A percentile compares a stretch with the other conserved stretches of the same genome.
Evolutionary conservation across 2,113 vertebrate genomes (phyloP).

Genomic region (Okapia johnstoni): DNA sequence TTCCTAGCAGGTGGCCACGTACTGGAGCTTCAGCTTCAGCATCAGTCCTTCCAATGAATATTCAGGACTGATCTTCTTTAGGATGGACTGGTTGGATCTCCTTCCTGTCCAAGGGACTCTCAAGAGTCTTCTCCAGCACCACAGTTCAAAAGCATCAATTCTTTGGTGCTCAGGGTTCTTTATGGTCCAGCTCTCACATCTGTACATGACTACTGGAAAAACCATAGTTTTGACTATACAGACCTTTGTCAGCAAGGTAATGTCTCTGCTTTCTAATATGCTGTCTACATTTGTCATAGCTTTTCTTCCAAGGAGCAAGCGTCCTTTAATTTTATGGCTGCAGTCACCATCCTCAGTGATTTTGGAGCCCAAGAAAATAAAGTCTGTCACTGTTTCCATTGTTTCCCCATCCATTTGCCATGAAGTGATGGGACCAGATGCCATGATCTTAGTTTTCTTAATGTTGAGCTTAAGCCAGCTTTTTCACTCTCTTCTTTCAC

Average conservation of each 20-base stretch:
- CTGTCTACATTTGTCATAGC: background rate
- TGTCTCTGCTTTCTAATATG: background rate
- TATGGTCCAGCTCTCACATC: background rate
- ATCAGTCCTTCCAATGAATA: background rate
- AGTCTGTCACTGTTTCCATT: background rate
- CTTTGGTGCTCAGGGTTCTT: background rate
- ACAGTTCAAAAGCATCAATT: background rate
- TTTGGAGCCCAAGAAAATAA: background rate
- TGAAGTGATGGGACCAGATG: background rate
- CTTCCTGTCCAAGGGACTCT: background rate
- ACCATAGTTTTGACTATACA: background rate
- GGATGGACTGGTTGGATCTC: background rate
- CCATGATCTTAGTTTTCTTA: background rate
- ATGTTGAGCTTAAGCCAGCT: background rate
- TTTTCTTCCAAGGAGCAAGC: background rate
- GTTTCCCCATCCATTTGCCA: background rate
- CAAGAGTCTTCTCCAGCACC: background rate
- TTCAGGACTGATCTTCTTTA: background rate
- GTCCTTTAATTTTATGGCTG: background rate
- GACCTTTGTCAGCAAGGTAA: background rate
- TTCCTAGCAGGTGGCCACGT: background rate
- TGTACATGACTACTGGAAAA: background rate
- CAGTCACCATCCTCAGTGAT: background rate
- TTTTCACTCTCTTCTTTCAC: background rate
- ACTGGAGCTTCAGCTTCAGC: background rate